These are phyloP conservation scores for Blastobasis adustella DNA, from an alignment of 2,888 invertebrate genomes.

Conservation along the genomic window DNA sequence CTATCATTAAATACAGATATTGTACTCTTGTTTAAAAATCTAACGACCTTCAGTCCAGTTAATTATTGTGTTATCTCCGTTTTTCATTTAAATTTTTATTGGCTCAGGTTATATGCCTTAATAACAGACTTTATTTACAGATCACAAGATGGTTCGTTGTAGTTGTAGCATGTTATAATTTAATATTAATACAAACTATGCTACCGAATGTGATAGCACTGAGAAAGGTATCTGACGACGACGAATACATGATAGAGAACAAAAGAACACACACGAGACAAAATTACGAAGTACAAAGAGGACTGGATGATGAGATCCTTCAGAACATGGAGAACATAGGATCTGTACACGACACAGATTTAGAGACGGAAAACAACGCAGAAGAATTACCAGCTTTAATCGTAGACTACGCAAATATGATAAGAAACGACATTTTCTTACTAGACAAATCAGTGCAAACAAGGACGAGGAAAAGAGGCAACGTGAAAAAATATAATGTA, in stretches of 20 bases:
- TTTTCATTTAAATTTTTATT: no score
- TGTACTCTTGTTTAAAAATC: no score
- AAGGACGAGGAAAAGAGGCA: constrained; percentile 54
- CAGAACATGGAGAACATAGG: constrained; percentile 32
- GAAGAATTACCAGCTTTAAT: constrained; percentile 52
- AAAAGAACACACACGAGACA: constrained; percentile 45
- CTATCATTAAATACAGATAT: no score
- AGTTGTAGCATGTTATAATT: constrained; percentile 34
- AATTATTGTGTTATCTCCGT: no score
- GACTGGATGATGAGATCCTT: constrained; percentile 33
- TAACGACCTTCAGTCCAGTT: no score
- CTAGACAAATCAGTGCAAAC: constrained; percentile 62
- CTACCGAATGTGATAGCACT: constrained; percentile 19
- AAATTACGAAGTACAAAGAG: constrained; percentile 45
- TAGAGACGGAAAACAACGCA: constrained; percentile 29
- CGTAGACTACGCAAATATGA: constrained; percentile 60
- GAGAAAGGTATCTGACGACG: constrained; percentile 10
- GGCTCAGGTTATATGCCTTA: no score
- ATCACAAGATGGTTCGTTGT: constrained; percentile 29
- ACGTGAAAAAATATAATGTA: constrained; percentile 45
- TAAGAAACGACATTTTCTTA: constrained; percentile 54
- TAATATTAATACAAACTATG: constrained; percentile 37
- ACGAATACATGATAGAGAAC: constrained; percentile 45
- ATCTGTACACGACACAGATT: constrained; percentile 22
- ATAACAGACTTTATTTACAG: constrained; percentile 28